phyloP scores from a whole-genome alignment of 2,797 vertebrate genomes.

The Lutjanus argentimaculatus region DNA sequence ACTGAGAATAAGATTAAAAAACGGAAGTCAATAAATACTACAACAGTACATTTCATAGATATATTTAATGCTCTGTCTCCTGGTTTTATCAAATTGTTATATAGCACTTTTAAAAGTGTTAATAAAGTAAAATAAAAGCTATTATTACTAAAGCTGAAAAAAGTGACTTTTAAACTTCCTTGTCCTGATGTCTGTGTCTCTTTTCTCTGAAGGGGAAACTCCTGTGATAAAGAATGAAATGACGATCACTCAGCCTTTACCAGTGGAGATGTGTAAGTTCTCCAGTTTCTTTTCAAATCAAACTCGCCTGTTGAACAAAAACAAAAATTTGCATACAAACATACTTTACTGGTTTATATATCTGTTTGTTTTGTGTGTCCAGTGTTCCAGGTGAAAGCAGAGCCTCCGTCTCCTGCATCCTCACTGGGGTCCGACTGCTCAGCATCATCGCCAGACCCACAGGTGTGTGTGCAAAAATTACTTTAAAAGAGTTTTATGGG shows the following conservation, averaged over 20 bases:
- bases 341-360: no score
- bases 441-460: constrained; percentile 76
- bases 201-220: constrained; percentile 66
- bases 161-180: no score
- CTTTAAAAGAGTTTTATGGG: background rate
- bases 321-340: no score
- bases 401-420: constrained; percentile 89
- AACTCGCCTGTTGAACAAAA: background rate
- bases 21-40: background rate
- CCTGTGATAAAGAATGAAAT: constrained; percentile 74
- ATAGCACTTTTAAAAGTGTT: no score
- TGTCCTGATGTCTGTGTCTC: background rate
- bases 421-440: constrained; percentile 84
- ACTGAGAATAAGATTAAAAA: background rate
- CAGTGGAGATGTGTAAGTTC: constrained; percentile 85
- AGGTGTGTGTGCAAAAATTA: constrained; percentile 76
- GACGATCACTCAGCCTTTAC: constrained; percentile 81
- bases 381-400: constrained; percentile 93
- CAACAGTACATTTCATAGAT: background rate
- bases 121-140: no score
- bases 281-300: background rate
- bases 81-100: no score
- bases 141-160: no score
- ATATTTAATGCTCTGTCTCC: no score
- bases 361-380: constrained; percentile 1